Percentiles rank a stretch among this genome's conserved stretches.
phyloP scores from a whole-genome alignment of 2,888 invertebrate species.

The Melanostoma mellinum region DNA sequence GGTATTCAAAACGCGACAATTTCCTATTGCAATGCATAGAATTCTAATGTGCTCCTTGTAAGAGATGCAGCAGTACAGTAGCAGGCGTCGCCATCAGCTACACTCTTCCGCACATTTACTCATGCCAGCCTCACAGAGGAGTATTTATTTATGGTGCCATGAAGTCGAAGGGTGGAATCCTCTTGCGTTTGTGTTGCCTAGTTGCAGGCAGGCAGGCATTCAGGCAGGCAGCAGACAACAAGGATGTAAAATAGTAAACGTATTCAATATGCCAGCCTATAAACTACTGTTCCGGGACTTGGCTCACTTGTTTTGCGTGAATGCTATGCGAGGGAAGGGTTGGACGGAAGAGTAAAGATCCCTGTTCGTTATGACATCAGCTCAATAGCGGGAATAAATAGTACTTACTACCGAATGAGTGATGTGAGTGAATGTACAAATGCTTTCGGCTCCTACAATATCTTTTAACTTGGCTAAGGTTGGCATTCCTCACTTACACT shows the following conservation, averaged over 20 bases:
- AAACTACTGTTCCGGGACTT: conserved; percentile 9
- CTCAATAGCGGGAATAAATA: conserved; percentile 51
- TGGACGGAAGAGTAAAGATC: not conserved
- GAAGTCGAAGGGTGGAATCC: conserved; percentile 34
- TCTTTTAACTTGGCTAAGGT: conserved; percentile 2
- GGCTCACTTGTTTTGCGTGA: conserved; percentile 14
- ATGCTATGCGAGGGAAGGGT: conserved; percentile 11
- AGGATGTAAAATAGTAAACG: conserved; percentile 37
- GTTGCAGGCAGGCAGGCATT: no score
- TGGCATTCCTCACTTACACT: not conserved
- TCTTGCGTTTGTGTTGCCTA: not conserved
- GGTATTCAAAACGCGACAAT: conserved; percentile 54
- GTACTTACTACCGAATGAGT: conserved; percentile 3
- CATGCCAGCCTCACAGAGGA: conserved; percentile 20
- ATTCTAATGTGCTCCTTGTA: conserved; percentile 55
- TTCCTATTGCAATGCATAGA: conserved; percentile 59
- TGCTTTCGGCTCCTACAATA: not conserved
- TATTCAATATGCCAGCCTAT: conserved; percentile 52
- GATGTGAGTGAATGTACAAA: conserved; percentile 24
- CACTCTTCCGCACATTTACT: conserved; percentile 27
- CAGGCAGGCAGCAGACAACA: conserved; percentile 14
- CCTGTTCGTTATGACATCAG: conserved; percentile 54
- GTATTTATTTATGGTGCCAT: conserved; percentile 61
- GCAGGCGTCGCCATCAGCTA: conserved; percentile 29
- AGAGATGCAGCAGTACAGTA: conserved; percentile 23